phyloP scores from a whole-genome alignment of 2,888 invertebrate genomes.

The Diadegma fenestrale region DNA sequence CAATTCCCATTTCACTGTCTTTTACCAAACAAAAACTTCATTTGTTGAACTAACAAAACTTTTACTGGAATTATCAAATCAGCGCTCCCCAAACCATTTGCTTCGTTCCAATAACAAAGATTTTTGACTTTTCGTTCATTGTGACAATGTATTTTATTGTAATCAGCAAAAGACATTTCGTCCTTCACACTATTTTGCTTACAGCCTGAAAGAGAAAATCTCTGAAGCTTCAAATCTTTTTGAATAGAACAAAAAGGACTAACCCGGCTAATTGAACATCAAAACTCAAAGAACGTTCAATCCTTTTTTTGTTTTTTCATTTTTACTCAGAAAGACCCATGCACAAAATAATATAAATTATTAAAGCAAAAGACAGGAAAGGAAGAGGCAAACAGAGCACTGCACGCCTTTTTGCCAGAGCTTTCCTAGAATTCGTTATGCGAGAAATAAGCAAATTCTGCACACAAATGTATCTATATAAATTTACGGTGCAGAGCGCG shows the following conservation, averaged over 20 bases:
- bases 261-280: neutral
- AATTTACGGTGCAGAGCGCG: constrained; percentile 7
- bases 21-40: too few relatives aligned
- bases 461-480: constrained; percentile 26
- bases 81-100: too few relatives aligned
- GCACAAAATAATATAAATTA: neutral
- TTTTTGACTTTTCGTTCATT: neutral
- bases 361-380: constrained; percentile 18
- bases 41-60: too few relatives aligned
- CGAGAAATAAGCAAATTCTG: neutral
- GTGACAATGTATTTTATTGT: neutral
- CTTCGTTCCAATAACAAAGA: too few relatives aligned
- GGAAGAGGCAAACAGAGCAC: constrained; percentile 7
- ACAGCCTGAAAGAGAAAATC: neutral
- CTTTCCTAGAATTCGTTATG: constrained; percentile 24
- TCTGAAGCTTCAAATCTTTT: neutral
- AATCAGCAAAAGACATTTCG: too few relatives aligned
- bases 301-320: neutral
- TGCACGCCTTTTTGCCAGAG: constrained; percentile 13
- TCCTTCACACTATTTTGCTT: neutral
- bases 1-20: neutral
- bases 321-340: neutral
- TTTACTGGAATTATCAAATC: too few relatives aligned
- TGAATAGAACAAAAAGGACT: neutral
- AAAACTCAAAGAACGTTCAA: neutral